Base-by-base conservation (phyloP, 2,113 vertebrate species). In the Cinclus mexicanus region DNA sequence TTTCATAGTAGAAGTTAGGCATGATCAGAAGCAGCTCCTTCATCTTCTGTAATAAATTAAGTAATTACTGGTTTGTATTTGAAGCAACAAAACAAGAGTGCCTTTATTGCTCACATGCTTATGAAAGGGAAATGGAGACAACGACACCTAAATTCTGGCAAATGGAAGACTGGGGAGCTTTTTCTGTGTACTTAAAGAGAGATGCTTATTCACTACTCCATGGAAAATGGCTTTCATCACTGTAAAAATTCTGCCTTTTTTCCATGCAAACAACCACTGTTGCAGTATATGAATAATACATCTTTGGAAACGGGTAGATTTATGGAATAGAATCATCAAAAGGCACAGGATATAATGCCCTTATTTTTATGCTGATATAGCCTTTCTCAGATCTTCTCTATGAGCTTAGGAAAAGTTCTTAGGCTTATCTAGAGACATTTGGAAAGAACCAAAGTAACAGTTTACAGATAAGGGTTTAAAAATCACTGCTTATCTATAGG, bases 391-490 rank as follows among this genome's bases (percentile, higher is more conserved):
- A 81, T 75, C 60, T 93, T 90, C 75, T 65, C 17, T 86, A 21
- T 56, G 53, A 87, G 93, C 35, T 89, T 63, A 83, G 65, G 39
- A 67, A 70, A 87, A 92, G 47, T 56, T 78, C 89, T 90, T 81
- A 93, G 55, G 47, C 37, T 94, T 74, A 80, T 65, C n/a, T 70
- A 86, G 71, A 82, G 85, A 79, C 65, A 78, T 52, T 60, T 77
- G 44, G 67, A 89, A 95, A 65, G 61, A 90, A 89, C 26, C 15
- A 26, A 89, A 92, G 50, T 93, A 91, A 90, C 76, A 80, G 46
- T 89, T 95, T 92, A 74, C 72, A 89, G 85, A 75, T 89, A 95
- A 77, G 42, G 39, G 70, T 86, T 92, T 94, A 67, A 94, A 91
- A 94, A 93, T 70, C 72, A 61, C 53, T 91, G 57, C 24, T 47